Evolutionary conservation across 1,140 invertebrate genomes (phyloP).

Genomic region (Magallana angulata): DNA sequence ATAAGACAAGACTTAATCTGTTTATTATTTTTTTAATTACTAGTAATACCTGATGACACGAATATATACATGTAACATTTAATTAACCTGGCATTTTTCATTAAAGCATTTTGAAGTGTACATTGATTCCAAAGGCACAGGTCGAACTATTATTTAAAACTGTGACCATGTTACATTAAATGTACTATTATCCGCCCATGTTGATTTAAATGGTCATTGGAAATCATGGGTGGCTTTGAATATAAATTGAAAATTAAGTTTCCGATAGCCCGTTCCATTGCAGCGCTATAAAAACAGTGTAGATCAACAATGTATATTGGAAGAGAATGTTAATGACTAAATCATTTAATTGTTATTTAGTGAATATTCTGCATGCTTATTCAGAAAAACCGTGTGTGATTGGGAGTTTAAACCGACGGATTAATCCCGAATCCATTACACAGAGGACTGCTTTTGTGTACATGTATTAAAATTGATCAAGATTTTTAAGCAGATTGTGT

Average conservation of each 20-base stretch:
- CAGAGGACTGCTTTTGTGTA: background rate
- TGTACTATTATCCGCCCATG: background rate
- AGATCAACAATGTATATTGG: background rate
- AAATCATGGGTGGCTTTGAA: background rate
- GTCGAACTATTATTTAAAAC: background rate
- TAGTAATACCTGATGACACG: background rate
- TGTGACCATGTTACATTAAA: background rate
- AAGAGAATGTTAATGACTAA: background rate
- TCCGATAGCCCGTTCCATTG: background rate
- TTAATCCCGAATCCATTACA: constrained; percentile 26
- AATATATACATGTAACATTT: background rate
- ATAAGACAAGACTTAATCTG: too few species aligned
- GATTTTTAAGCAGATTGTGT: constrained; percentile 36
- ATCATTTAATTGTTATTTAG: constrained; percentile 27
- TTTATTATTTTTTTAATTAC: too few species aligned
- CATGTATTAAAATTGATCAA: constrained; percentile 28
- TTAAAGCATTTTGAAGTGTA: background rate
- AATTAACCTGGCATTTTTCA: background rate
- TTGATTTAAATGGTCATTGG: constrained; percentile 28
- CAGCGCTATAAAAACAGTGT: background rate
- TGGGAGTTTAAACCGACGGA: constrained; percentile 19
- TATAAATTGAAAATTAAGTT: background rate
- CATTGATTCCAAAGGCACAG: constrained; percentile 2
- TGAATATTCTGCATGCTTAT: background rate
- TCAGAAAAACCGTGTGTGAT: background rate